Evolutionary conservation across 2,797 vertebrate species (phyloP), one percentile per base, ranked within the genome.

Genomic region (Acanthopagrus latus): DNA sequence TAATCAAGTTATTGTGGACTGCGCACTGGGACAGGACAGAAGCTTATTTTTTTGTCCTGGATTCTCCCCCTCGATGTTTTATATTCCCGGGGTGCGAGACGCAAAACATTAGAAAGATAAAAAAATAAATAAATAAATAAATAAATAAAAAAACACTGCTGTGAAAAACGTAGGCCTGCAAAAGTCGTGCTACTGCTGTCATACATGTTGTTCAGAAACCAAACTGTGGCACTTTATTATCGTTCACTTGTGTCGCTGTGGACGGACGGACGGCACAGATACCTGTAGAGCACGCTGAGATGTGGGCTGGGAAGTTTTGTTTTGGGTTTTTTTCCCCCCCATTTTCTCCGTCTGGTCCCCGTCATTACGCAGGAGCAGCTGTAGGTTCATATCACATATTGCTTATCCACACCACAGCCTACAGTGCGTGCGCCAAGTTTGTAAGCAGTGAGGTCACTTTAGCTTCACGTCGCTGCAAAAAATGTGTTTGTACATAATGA

Each of bases 211-310:
- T 92, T 93, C 85, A 88, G 38, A 93, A 93, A 94, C 91, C 93
- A 95, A 95, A 95, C 95, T 93, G 93, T 95, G 95, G 95, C 95
- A 96, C 95, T 96, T 96, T 96, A 96, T 95, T 92, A 88, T 88
- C 76, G 73, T 81, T 82, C 43, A 48, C 64, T 17, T 65, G 57
- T 64, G 70, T 88, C 82, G 78, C 83, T 78, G 72, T 71, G 80
- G 76, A 74, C 48, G 84, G 72, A 77, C 83, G 79, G 70, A 86
- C 74, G 73, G 70, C 83, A 91, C 89, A 89, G 80, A 89, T 84
- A 84, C 83, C 82, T 88, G 85, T 92, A 79, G 83, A 85, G 83
- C 80, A 78, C 81, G 83, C 75, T 78, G 50, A 76, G 58, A 63
- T 48, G 47, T 52, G 80, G 78, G 81, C 71, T 60, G 71, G 29